Evolutionary conservation across 2,888 invertebrate genomes (phyloP), one percentile per base, ranked within the genome.

Genomic region (Plemyria rubiginata): DNA sequence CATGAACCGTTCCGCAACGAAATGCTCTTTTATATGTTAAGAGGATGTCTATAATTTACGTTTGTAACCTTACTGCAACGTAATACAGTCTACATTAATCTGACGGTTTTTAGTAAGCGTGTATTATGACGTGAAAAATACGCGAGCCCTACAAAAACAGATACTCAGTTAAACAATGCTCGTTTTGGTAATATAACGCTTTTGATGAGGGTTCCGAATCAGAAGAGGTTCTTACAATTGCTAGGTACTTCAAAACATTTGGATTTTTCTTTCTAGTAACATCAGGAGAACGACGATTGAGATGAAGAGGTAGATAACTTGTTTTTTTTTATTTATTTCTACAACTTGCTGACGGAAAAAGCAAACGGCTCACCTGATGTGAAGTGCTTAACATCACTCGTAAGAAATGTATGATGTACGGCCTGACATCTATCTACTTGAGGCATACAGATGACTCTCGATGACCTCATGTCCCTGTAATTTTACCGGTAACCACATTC

Each of bases 11-110:
- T 60, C 73, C 71, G 76, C 79, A 76, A 80, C 85, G 86, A 85
- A 87, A 86, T 86, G 88, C 80, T 86, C 91, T 90, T 92, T 92
- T 91, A 85, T 88, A 77, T 81, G 80, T 78, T 72, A 81, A 81
- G 81, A 81, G 82, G 38, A 41, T 15, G 16, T 77, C 65, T 65
- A 67, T 38, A 38, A 11, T 70, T 38, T 1, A n/a, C 11, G 3
- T 0, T 48, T 40, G 36, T 54, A 41, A 49, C 64, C 60, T 43
- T 68, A 70, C 13, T 2, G 3, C 52, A 4, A 40, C 13, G 15
- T 0, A 11, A 56, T 61, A 69, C 50, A 50, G 62, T 61, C 45
- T 22, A 60, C 32, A 60, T 62, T 60, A 11, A 29, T 41, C 28
- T 40, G 15, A 8, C 4, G 13, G 15, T 36, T 55, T 22, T 52